phyloP scores from a whole-genome alignment of 2,797 vertebrate genomes.

The Rhinella marina region DNA sequence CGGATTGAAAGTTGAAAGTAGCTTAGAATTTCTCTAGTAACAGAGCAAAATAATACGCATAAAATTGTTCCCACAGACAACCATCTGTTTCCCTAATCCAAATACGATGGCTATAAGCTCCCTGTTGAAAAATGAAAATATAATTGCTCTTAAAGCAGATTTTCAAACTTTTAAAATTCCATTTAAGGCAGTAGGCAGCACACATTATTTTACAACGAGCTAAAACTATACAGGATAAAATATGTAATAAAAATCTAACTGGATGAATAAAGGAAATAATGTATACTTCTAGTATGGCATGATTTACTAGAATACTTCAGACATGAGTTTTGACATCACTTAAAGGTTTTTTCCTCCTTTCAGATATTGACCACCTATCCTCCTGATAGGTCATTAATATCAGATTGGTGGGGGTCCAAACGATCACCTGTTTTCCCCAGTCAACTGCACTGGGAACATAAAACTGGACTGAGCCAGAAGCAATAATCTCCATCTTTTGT shows the following conservation, averaged over 20 bases:
- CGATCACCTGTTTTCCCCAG: too few species aligned
- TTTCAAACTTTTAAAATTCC: constrained; percentile 52
- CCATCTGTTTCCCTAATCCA: constrained; percentile 62
- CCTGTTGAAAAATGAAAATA: constrained; percentile 60
- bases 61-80: constrained; percentile 60
- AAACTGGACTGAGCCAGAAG: too few species aligned
- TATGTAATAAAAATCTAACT: background rate
- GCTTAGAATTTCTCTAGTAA: constrained; percentile 58
- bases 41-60: constrained; percentile 62
- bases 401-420: too few species aligned
- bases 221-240: background rate
- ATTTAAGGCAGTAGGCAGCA: constrained; percentile 29
- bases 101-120: constrained; percentile 57
- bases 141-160: constrained; percentile 60
- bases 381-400: too few species aligned
- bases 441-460: too few species aligned
- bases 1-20: constrained; percentile 62
- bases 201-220: background rate
- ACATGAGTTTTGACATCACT: background rate
- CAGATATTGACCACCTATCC: too few species aligned
- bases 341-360: too few species aligned
- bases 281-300: background rate
- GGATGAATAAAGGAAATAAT: background rate
- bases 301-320: background rate
- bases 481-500: too few species aligned